Conservation (phyloP, 2,113 vertebrate genomes). For the Argyrosomus japonicus region DNA sequence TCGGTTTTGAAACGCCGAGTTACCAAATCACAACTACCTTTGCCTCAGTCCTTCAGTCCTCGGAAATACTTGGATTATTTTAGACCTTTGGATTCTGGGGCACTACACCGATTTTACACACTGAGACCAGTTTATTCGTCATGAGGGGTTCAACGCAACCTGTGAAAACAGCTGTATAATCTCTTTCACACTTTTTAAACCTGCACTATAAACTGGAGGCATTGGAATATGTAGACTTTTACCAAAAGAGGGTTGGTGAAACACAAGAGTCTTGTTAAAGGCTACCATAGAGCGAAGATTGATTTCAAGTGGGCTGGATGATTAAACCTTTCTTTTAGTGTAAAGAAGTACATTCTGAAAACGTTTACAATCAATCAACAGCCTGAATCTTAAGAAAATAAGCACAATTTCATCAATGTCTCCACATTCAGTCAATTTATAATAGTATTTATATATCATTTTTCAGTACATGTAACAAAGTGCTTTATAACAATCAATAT, state of each 20-base stretch:
- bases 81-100: constrained; percentile 2
- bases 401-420: too few relatives aligned
- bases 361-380: too few relatives aligned
- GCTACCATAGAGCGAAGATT: too few relatives aligned
- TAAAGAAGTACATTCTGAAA: too few relatives aligned
- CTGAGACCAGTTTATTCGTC: constrained; percentile 6
- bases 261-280: background rate
- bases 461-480: too few relatives aligned
- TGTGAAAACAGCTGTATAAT: constrained; percentile 18
- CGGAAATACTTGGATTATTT: background rate
- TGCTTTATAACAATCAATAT: too few relatives aligned
- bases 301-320: too few relatives aligned
- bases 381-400: too few relatives aligned
- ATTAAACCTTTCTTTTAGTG: too few relatives aligned
- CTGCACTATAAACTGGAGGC: background rate
- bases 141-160: background rate
- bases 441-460: too few relatives aligned
- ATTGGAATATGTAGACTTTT: constrained; percentile 11
- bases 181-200: constrained; percentile 6
- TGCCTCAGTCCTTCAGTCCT: background rate
- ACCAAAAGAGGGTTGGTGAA: background rate
- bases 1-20: constrained; percentile 1
- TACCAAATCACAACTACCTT: constrained; percentile 40
- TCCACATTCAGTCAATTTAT: too few relatives aligned
- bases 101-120: background rate